Percentiles rank a stretch among this genome's conserved stretches.
Evolutionary conservation across 2,888 invertebrate species (phyloP).

Genomic region (Rapana venosa): DNA sequence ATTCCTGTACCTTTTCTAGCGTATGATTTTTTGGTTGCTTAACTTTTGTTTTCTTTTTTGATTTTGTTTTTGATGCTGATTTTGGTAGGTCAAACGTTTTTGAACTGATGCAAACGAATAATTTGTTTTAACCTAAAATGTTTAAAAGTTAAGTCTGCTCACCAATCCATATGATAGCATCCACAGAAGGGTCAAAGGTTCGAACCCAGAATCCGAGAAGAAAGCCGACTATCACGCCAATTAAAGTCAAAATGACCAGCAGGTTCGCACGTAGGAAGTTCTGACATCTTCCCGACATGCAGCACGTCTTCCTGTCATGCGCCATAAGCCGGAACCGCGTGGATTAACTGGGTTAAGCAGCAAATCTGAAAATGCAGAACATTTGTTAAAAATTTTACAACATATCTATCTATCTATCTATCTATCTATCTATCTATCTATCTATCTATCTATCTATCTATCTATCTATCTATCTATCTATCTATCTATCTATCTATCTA

Average conservation of each 20-base stretch:
- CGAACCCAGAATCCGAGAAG: slow-evolving; percentile 57
- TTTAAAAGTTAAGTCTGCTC: slow-evolving; percentile 19
- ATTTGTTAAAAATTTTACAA: not conserved
- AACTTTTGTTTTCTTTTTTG: too few species aligned
- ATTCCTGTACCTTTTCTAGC: too few species aligned
- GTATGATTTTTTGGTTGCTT: too few species aligned
- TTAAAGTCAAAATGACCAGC: slow-evolving; percentile 59
- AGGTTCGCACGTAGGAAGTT: slow-evolving; percentile 50
- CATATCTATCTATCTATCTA: too few species aligned
- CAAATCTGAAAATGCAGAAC: not conserved
- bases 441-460: too few species aligned
- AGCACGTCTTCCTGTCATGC: slow-evolving; percentile 18
- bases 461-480: too few species aligned
- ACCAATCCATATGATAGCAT: slow-evolving; percentile 63
- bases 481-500: too few species aligned
- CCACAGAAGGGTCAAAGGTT: slow-evolving; percentile 53
- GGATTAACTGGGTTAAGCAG: not conserved
- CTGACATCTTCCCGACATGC: slow-evolving; percentile 39
- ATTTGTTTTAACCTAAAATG: too few species aligned
- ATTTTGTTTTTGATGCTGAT: too few species aligned
- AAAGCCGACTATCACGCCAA: slow-evolving; percentile 58
- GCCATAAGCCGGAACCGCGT: not conserved
- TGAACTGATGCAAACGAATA: too few species aligned
- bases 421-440: too few species aligned
- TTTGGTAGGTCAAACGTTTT: too few species aligned